Evolutionary conservation across 30 jellyfish, hydroid and myxozoan species (phyloP).

Genomic region (Pelagia noctiluca): DNA sequence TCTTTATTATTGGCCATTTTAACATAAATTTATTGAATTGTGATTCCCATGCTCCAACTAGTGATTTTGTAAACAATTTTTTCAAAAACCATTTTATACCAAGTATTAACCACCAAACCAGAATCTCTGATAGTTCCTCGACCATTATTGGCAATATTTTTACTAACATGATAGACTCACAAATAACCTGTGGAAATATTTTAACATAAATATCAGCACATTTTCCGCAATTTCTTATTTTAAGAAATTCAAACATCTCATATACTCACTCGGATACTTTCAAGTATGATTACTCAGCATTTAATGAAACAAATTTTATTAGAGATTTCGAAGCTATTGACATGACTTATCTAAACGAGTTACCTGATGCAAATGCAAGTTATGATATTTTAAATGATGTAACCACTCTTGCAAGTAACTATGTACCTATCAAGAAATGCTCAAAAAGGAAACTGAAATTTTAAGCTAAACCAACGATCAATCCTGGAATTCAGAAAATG

Average conservation of each 20-base stretch:
- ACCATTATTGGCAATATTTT: constrained; percentile 32
- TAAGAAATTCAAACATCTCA: constrained; percentile 41
- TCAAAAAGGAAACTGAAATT: constrained; percentile 35
- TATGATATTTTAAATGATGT: constrained; percentile 24
- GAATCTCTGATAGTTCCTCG: constrained; percentile 33
- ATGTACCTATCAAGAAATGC: constrained; percentile 24
- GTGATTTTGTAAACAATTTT: constrained; percentile 15
- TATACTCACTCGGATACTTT: constrained; percentile 20
- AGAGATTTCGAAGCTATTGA: constrained; percentile 17
- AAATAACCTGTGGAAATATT: constrained; percentile 20
- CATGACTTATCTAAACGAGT: constrained; percentile 13
- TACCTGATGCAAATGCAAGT: constrained; percentile 28
- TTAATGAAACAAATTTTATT: constrained; percentile 24
- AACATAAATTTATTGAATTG: constrained; percentile 17
- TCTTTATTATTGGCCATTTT: too few species aligned
- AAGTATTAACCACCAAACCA: constrained; percentile 42
- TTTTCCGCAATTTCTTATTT: constrained; percentile 43
- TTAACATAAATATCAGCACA: constrained; percentile 25
- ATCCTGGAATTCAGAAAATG: constrained; percentile 17
- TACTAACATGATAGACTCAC: constrained; percentile 31
- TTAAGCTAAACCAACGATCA: constrained; percentile 10
- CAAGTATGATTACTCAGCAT: constrained; percentile 11
- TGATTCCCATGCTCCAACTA: constrained; percentile 48
- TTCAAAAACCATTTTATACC: constrained; percentile 23
- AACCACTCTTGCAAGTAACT: constrained; percentile 31